Evolutionary conservation across 2,888 invertebrate genomes (phyloP).

Genomic region (Ophioninae sp.): DNA sequence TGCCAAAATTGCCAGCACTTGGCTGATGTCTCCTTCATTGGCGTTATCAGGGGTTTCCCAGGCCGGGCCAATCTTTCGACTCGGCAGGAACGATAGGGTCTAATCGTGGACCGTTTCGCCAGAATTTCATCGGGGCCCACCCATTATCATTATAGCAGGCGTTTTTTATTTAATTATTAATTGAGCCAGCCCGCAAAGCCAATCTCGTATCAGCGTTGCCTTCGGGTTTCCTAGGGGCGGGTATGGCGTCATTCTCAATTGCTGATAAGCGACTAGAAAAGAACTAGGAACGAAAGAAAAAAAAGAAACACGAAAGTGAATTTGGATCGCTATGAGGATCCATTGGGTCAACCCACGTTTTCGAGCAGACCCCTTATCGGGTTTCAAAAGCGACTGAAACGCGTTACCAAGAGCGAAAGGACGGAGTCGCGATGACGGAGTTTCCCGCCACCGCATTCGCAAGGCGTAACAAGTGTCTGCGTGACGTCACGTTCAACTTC

Average conservation of each 20-base stretch:
- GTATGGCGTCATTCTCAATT: neutral
- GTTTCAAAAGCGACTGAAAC: slow-evolving; percentile 23
- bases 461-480: slow-evolving; percentile 81
- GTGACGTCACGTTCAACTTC: slow-evolving; percentile 77
- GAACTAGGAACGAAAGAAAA: neutral
- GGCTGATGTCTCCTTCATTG: slow-evolving; percentile 47
- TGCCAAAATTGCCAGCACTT: slow-evolving; percentile 52
- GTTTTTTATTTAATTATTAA: slow-evolving; percentile 13
- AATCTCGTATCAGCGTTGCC: neutral
- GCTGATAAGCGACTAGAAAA: neutral
- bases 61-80: slow-evolving; percentile 64
- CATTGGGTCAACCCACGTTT: slow-evolving; percentile 9
- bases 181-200: neutral
- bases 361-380: slow-evolving; percentile 42
- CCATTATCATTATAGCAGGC: slow-evolving; percentile 44
- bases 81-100: slow-evolving; percentile 55
- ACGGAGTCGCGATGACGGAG: slow-evolving; percentile 46
- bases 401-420: slow-evolving; percentile 47
- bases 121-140: slow-evolving; percentile 57
- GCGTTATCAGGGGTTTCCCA: slow-evolving; percentile 69
- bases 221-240: neutral
- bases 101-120: slow-evolving; percentile 53
- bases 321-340: neutral
- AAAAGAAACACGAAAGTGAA: neutral
- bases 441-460: slow-evolving; percentile 63